A percentile compares a stretch with the other conserved stretches of the same genome.
These are phyloP conservation scores for Amphimallon solstitiale DNA, from an alignment of 2,888 invertebrate species.

Conservation along the genomic window DNA sequence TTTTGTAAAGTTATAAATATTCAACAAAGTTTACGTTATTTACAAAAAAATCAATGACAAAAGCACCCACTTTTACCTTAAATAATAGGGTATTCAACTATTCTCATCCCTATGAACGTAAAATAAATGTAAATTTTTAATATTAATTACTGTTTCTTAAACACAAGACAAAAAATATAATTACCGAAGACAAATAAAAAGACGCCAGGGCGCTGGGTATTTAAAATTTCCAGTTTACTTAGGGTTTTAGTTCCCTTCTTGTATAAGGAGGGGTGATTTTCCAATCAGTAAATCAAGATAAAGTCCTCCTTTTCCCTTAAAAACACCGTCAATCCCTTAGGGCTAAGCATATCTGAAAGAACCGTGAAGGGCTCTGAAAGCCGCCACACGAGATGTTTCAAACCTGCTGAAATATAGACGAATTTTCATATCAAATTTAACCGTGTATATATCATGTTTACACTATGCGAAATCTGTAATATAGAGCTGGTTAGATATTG, in stretches of 20 bases:
- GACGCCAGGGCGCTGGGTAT: conserved; percentile 22
- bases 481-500: conserved; percentile 48
- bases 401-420: conserved; percentile 50
- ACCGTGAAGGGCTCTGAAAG: conserved; percentile 48
- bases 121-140: background rate
- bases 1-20: too few species aligned
- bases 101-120: too few species aligned
- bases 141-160: conserved; percentile 18
- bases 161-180: conserved; percentile 16
- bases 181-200: conserved; percentile 34
- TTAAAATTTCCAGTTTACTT: conserved; percentile 46
- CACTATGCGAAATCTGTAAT: conserved; percentile 52
- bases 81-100: too few species aligned
- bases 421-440: conserved; percentile 52
- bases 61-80: too few species aligned
- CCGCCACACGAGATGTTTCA: conserved; percentile 47
- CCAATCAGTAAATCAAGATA: conserved; percentile 59
- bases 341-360: conserved; percentile 47
- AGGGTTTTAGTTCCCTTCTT: conserved; percentile 43
- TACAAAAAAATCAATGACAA: too few species aligned
- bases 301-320: conserved; percentile 54
- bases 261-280: conserved; percentile 47
- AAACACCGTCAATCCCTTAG: conserved; percentile 53
- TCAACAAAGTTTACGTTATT: too few species aligned
- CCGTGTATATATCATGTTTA: conserved; percentile 53